Conservation (phyloP, 2,797 vertebrate genomes). For the Eospalax fontanierii region DNA sequence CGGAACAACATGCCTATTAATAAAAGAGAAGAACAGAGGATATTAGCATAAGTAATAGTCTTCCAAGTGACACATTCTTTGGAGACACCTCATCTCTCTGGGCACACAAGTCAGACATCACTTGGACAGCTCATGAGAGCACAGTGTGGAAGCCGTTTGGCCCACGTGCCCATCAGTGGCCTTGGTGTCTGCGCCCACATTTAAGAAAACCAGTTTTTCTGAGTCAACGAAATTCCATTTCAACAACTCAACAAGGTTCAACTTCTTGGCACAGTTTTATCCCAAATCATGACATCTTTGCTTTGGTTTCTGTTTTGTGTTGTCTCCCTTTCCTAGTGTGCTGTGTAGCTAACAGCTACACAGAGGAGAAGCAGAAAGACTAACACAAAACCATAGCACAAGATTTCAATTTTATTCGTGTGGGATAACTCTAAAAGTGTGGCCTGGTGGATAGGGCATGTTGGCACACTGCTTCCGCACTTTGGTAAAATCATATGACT, state of each 20-base stretch:
- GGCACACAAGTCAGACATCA: not conserved
- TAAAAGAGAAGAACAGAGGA: constrained; percentile 61
- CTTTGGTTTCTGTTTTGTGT: constrained; percentile 48
- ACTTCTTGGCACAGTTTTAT: not conserved
- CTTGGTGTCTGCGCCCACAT: not conserved
- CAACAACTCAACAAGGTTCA: not conserved
- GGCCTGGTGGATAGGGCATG: no score
- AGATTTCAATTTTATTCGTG: not conserved
- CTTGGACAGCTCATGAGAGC: not conserved
- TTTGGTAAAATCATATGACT: not conserved
- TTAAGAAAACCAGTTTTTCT: not conserved
- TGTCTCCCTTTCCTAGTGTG: constrained; percentile 17
- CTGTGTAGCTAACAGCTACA: not conserved
- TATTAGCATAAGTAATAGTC: constrained; percentile 31
- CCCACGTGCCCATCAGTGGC: accelerated
- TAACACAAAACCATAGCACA: not conserved
- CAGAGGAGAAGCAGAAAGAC: not conserved
- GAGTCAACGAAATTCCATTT: constrained; percentile 19
- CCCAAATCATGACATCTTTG: constrained; percentile 28
- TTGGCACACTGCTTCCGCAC: not conserved
- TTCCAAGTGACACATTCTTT: constrained; percentile 32
- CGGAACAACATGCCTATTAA: constrained; percentile 94
- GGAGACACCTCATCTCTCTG: not conserved
- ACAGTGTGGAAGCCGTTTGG: not conserved
- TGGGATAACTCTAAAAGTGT: not conserved